A percentile compares a stretch with the other conserved stretches of the same genome.
phyloP scores from a whole-genome alignment of 2,797 vertebrate genomes.

The Tinamus major region DNA sequence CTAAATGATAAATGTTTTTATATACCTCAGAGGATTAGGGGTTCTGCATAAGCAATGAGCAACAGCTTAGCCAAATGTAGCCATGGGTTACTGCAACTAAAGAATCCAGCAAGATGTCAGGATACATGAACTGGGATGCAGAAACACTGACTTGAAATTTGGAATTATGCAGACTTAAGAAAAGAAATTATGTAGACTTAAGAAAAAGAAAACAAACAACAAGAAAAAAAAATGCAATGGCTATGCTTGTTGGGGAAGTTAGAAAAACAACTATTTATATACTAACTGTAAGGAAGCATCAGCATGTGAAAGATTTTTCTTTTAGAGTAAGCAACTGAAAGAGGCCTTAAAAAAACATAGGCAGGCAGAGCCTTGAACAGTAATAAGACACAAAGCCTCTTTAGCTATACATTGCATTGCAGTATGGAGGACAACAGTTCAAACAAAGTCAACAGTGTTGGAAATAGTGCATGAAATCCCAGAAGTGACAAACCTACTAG shows the following conservation, averaged over 20 bases:
- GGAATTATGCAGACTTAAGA: fast-evolving
- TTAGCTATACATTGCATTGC: background rate
- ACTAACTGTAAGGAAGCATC: background rate
- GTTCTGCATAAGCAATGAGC: background rate
- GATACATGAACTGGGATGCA: fast-evolving
- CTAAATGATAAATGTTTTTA: background rate
- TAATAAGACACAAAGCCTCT: background rate
- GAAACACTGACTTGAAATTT: background rate
- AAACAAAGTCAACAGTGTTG: constrained; percentile 61
- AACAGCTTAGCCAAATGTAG: background rate
- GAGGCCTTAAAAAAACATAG: background rate
- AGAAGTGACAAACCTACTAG: constrained; percentile 71
- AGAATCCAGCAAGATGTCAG: background rate
- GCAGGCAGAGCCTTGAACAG: background rate
- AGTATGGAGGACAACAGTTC: constrained; percentile 58
- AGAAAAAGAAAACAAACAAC: background rate
- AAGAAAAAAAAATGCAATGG: background rate
- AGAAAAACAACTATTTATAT: background rate
- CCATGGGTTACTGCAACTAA: background rate
- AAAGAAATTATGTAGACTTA: background rate
- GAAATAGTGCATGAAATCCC: constrained; percentile 77
- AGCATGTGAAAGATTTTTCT: background rate
- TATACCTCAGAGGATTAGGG: background rate
- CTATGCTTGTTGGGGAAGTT: background rate
- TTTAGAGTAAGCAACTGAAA: background rate